Conservation (phyloP, 2,113 vertebrate species). For the Neotragus moschatus region DNA sequence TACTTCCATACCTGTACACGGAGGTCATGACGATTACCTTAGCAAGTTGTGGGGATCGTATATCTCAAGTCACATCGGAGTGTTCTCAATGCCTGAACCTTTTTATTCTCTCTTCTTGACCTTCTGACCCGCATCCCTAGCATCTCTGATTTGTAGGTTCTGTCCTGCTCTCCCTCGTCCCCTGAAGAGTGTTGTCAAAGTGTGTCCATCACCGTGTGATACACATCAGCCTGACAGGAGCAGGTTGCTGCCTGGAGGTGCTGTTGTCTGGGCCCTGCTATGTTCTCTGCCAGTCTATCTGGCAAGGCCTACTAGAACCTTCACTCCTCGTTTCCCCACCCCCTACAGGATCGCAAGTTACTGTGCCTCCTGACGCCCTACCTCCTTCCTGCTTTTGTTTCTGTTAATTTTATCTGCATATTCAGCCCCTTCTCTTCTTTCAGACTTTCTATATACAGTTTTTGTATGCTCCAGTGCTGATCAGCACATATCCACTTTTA, state of each 20-base stretch:
- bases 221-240: background rate
- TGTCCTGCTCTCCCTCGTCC: background rate
- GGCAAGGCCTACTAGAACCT: background rate
- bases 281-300: background rate
- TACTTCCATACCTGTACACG: background rate
- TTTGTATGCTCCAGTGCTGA: background rate
- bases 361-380: background rate
- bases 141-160: background rate
- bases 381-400: background rate
- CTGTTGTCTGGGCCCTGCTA: background rate
- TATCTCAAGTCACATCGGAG: background rate
- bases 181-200: background rate
- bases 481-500: background rate
- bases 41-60: background rate
- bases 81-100: background rate
- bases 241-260: background rate
- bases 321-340: background rate
- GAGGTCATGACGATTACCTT: background rate
- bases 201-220: rapidly evolving
- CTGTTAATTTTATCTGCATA: background rate
- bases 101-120: background rate
- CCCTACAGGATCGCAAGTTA: background rate
- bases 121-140: background rate
- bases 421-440: background rate
- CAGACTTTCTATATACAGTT: background rate